Conservation (phyloP, 2,888 invertebrate species). For the Julus scanicus region DNA sequence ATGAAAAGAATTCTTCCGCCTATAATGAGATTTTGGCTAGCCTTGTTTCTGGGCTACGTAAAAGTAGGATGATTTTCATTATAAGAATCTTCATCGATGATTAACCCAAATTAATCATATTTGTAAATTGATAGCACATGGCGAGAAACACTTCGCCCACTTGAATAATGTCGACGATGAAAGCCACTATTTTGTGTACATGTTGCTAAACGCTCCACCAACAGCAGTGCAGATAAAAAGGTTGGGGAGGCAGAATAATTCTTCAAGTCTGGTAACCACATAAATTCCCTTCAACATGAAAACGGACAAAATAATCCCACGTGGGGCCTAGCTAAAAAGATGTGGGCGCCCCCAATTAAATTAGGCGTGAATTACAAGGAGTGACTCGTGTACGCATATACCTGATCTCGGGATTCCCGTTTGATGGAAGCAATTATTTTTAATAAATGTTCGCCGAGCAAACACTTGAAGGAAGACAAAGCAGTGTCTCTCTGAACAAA, state of each 20-base stretch:
- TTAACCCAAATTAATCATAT: conserved; percentile 30
- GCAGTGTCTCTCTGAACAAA: background rate
- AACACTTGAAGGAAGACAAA: background rate
- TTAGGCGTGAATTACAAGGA: conserved; percentile 11
- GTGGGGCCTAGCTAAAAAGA: conserved; percentile 20
- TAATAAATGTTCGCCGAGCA: background rate
- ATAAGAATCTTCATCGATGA: conserved; percentile 35
- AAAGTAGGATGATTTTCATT: background rate
- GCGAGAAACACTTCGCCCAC: background rate
- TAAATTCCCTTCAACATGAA: conserved; percentile 23
- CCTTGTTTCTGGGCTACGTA: background rate
- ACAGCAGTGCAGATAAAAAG: background rate
- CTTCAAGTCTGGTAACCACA: background rate
- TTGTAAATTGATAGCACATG: background rate
- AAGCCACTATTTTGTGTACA: conserved; percentile 10
- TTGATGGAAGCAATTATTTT: conserved; percentile 42
- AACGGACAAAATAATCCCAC: conserved; percentile 21
- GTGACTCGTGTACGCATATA: background rate
- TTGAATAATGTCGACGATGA: background rate
- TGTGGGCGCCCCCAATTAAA: conserved; percentile 30
- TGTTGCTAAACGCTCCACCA: background rate
- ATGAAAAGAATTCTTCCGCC: background rate
- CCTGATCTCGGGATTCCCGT: conserved; percentile 16
- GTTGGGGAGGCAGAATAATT: background rate
- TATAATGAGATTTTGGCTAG: background rate